These are phyloP conservation scores for Rousettus leschenaultii DNA, from an alignment of 2,113 vertebrate genomes.

Conservation along the genomic window DNA sequence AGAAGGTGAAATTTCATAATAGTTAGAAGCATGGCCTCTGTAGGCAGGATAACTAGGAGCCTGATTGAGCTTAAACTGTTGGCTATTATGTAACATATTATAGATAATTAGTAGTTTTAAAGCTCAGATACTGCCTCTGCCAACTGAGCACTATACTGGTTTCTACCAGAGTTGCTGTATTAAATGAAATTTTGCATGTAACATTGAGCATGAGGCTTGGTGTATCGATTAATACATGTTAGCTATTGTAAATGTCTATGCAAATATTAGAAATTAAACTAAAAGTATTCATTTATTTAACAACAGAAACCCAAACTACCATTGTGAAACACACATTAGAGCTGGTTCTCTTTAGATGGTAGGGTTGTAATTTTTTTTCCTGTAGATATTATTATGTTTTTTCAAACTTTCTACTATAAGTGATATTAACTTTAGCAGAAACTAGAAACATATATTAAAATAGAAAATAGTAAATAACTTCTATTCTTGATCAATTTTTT, in stretches of 20 bases:
- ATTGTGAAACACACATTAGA: not conserved
- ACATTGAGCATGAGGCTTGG: not conserved
- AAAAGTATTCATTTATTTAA: not conserved
- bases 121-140: not conserved
- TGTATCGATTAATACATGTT: not conserved
- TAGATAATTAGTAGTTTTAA: not conserved
- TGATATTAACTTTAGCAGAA: not conserved
- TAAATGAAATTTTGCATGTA: not conserved
- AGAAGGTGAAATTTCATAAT: not conserved
- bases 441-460: not conserved
- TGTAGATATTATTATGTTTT: not conserved
- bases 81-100: not conserved
- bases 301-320: not conserved
- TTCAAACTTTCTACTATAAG: not conserved
- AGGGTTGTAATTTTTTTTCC: not conserved
- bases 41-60: not conserved
- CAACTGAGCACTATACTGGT: not conserved
- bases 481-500: not conserved
- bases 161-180: not conserved
- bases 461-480: not conserved
- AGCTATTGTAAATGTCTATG: not conserved
- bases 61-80: not conserved
- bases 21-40: not conserved
- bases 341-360: not conserved
- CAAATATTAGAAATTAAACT: not conserved